Conservation (phyloP, 2,797 vertebrate genomes). For the Syngnathus acus region DNA sequence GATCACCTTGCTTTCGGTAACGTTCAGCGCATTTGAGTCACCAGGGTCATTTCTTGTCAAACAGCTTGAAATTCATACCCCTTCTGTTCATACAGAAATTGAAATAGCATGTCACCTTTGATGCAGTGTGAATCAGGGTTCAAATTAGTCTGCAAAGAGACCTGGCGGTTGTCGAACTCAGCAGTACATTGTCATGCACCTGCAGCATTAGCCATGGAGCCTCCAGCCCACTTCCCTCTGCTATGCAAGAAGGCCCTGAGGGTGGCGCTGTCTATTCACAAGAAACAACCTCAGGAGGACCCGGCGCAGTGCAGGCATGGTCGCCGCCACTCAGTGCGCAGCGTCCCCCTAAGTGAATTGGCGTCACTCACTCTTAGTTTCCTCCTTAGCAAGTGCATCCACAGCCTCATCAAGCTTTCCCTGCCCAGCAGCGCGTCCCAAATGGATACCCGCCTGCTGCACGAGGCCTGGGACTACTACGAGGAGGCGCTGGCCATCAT, state of each 20-base stretch:
- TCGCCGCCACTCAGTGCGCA: neutral
- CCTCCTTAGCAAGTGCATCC: conserved; percentile 77
- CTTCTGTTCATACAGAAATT: no score
- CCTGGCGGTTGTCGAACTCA: no score
- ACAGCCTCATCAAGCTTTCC: conserved; percentile 82
- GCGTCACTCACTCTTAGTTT: conserved; percentile 8
- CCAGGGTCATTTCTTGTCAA: no score
- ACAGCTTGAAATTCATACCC: no score
- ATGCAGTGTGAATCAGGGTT: no score
- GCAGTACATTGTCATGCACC: neutral
- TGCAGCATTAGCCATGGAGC: conserved; percentile 83
- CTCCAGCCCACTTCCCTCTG: conserved; percentile 78
- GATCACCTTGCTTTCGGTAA: no score
- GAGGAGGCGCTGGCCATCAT: conserved; percentile 80
- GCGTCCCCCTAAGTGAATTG: neutral
- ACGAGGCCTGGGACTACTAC: conserved; percentile 82
- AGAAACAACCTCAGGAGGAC: conserved; percentile 69
- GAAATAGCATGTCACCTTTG: no score
- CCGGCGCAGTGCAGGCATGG: conserved; percentile 74
- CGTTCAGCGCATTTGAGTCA: no score
- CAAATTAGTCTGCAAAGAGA: neutral
- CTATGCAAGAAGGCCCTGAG: conserved; percentile 83
- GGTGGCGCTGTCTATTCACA: conserved; percentile 74
- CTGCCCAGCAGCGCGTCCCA: conserved; percentile 72
- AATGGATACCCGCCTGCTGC: conserved; percentile 68